Evolutionary conservation across 2,797 vertebrate species (phyloP).

Genomic region (Taenioides sp.): DNA sequence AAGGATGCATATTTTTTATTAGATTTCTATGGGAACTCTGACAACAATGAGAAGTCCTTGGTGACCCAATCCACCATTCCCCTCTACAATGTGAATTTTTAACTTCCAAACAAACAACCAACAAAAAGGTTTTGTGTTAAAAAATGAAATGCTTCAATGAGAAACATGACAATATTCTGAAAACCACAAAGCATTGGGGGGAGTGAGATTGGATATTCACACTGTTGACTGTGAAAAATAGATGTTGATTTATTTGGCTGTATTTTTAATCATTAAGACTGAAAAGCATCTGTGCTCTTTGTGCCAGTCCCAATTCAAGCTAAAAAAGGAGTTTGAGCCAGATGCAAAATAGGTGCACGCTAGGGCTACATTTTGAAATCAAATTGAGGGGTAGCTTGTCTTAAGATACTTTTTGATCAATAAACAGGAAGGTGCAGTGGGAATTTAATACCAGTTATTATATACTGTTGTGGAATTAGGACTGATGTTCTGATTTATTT

Average conservation of each 20-base stretch:
- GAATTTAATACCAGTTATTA: too few relatives aligned
- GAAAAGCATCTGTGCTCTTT: too few relatives aligned
- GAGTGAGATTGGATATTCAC: neutral
- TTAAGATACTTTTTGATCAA: too few relatives aligned
- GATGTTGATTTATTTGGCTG: slow-evolving; percentile 24
- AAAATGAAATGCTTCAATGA: neutral
- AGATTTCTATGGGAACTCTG: slow-evolving; percentile 42
- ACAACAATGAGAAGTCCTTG: slow-evolving; percentile 42
- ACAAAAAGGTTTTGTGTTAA: neutral
- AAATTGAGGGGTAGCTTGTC: too few relatives aligned
- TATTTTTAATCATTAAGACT: slow-evolving; percentile 21
- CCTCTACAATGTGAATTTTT: slow-evolving; percentile 3
- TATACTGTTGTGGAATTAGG: too few relatives aligned
- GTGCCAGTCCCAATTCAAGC: too few relatives aligned
- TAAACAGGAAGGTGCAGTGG: too few relatives aligned
- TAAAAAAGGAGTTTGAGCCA: too few relatives aligned
- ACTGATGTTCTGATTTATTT: too few relatives aligned
- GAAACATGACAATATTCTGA: neutral
- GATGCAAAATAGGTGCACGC: too few relatives aligned
- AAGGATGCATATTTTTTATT: slow-evolving; percentile 20
- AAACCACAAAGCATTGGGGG: neutral
- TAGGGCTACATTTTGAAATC: too few relatives aligned
- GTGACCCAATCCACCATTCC: slow-evolving; percentile 12
- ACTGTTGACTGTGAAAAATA: neutral
- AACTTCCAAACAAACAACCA: neutral